phyloP scores from a whole-genome alignment of 1,140 invertebrate species.

The Aphelinus atriplicis region DNA sequence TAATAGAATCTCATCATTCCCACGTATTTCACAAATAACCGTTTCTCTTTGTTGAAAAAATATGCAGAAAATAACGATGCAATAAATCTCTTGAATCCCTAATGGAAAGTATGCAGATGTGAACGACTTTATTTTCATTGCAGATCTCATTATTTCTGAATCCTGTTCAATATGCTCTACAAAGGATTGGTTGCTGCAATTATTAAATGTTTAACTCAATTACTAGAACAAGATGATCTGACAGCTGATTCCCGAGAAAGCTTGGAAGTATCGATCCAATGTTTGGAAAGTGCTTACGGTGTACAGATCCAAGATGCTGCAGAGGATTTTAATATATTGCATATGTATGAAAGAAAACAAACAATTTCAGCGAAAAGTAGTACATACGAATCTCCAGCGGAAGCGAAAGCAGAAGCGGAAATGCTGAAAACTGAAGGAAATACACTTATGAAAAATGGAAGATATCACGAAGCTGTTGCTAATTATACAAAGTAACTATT shows the following conservation, averaged over 20 bases:
- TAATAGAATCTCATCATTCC: no score
- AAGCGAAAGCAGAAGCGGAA: slow-evolving; percentile 76
- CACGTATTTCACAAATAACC: no score
- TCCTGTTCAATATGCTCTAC: slow-evolving; percentile 49
- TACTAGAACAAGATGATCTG: slow-evolving; percentile 59
- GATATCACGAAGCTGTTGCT: slow-evolving; percentile 81
- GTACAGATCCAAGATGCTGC: slow-evolving; percentile 67
- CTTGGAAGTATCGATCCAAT: slow-evolving; percentile 85
- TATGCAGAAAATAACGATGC: no score
- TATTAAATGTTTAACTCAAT: slow-evolving; percentile 61
- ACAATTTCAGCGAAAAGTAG: slow-evolving; percentile 42
- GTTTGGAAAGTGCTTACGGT: slow-evolving; percentile 84
- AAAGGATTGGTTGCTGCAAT: slow-evolving; percentile 60
- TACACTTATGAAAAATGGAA: slow-evolving; percentile 83
- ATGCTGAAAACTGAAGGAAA: slow-evolving; percentile 87
- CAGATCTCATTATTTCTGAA: neutral
- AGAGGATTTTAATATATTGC: slow-evolving; percentile 58
- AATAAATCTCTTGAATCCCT: no score
- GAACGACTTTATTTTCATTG: no score
- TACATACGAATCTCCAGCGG: slow-evolving; percentile 59
- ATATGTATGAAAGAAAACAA: slow-evolving; percentile 65
- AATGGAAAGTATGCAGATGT: no score
- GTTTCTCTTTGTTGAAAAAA: no score
- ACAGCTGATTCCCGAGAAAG: slow-evolving; percentile 79
- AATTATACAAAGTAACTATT: slow-evolving; percentile 78